Base-by-base conservation (phyloP, 2,797 vertebrate species). In the Rhinoraja longicauda region DNA sequence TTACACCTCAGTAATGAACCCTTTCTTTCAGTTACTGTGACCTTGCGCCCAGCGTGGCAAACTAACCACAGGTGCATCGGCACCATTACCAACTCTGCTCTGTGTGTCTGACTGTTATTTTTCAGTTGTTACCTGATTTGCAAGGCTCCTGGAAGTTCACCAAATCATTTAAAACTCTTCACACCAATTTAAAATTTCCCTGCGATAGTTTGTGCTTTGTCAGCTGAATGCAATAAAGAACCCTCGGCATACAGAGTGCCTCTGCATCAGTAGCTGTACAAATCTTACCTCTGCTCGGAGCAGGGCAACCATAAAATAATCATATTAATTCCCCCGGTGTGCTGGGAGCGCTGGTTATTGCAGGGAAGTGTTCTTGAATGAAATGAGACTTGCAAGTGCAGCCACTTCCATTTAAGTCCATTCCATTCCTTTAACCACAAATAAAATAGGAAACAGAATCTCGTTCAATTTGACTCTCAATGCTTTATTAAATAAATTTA, bases 241-340 rank as follows among this genome's bases (percentile, higher is more conserved):
- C 29, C 70, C 92, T 92, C 90, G 21, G 45, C 70, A 57, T 36
- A 92, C 90, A 92, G 90, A 75, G 90, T 75, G 90, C 92, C 70
- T 92, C 36, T 75, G 39, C 70, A 73, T 9, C 9, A 92, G 70
- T 6, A 75, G 90, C 70, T 53, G 57, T 92, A 92, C 92, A 45
- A 57, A 70, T 75, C 92, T 92, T 53, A 75, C 90, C 90, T 57
- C 73, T 45, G 3, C 75, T n/a, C 10, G 92, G 21, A 92, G 24
- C 88, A 91, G 88, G 91, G 90, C 67, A 8, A 36, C 70, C 45
- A 53, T 92, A 92, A 92, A 92, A 92, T 92, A 53, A 53, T 36
- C 0, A 75, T 75, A 92, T 92, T 92, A 92, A 92, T 92, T 39
- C 72, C 45, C 39, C 90, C 67, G 92, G 90, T 92, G 70, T 26